These are phyloP conservation scores for Bilobella aurantiaca DNA, from an alignment of 1,140 invertebrate species.

Conservation along the genomic window DNA sequence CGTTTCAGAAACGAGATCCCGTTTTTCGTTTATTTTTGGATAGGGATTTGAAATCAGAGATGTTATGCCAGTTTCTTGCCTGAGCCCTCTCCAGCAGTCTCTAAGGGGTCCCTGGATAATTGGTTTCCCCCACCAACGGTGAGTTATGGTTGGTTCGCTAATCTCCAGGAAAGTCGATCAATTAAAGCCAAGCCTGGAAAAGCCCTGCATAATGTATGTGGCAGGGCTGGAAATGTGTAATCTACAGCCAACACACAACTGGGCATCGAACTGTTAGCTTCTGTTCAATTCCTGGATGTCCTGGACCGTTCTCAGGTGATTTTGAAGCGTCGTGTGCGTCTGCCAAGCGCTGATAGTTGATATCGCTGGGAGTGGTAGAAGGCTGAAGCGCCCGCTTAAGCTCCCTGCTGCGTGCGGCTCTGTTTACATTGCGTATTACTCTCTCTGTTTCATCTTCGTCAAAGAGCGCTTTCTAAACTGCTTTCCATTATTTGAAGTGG, in stretches of 20 bases:
- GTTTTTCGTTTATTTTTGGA: too few relatives aligned
- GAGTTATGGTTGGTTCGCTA: not conserved
- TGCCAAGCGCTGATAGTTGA: too few relatives aligned
- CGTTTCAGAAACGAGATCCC: too few relatives aligned
- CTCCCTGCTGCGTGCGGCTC: not conserved
- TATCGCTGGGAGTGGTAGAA: too few relatives aligned
- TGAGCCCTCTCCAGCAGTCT: not conserved
- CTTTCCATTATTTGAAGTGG: too few relatives aligned
- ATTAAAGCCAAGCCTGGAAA: not conserved
- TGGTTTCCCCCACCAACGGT: not conserved
- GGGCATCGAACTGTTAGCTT: not conserved
- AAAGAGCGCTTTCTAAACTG: too few relatives aligned
- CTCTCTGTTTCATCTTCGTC: too few relatives aligned
- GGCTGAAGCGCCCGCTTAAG: too few relatives aligned
- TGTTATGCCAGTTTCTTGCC: not conserved
- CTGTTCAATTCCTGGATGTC: not conserved
- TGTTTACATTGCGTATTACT: not conserved
- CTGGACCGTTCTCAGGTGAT: too few relatives aligned
- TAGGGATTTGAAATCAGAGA: too few relatives aligned
- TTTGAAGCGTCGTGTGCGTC: too few relatives aligned
- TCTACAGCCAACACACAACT: not conserved
- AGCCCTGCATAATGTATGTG: conserved; percentile 1
- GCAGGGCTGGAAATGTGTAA: not conserved
- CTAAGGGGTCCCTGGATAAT: not conserved
- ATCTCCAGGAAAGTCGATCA: too few relatives aligned